phyloP scores from a whole-genome alignment of 1,140 invertebrate genomes.

The Nymphalis io region DNA sequence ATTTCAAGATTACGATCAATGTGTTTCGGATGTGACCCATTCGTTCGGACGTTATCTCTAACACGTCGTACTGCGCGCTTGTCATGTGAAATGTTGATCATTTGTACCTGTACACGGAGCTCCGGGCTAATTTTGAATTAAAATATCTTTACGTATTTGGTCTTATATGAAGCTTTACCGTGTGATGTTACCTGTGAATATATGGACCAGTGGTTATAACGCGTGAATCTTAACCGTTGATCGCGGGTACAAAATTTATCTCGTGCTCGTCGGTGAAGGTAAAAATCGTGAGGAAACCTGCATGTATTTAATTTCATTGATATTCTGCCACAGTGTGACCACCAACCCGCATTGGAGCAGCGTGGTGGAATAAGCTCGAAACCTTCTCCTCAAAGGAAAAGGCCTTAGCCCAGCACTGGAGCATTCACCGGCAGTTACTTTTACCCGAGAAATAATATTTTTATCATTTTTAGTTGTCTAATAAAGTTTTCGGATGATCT shows the following conservation, averaged over 20 bases:
- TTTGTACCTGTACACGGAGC: conserved; percentile 26
- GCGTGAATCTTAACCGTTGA: not conserved
- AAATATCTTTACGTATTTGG: conserved; percentile 18
- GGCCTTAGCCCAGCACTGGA: no score
- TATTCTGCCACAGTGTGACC: no score
- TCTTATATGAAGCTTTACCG: not conserved
- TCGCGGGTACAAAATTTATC: no score
- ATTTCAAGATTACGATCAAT: conserved; percentile 47
- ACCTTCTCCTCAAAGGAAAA: no score
- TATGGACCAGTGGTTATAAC: not conserved
- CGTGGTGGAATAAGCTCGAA: no score
- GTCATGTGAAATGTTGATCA: conserved; percentile 44
- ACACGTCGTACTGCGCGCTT: conserved; percentile 46
- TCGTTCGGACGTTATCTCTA: conserved; percentile 65
- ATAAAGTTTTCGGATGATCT: no score
- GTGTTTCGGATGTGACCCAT: conserved; percentile 60
- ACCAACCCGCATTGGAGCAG: no score
- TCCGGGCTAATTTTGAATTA: conserved; percentile 33
- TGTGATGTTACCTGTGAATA: not conserved
- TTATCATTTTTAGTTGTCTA: no score
- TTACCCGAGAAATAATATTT: not conserved
- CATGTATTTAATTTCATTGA: no score
- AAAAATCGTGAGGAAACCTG: no score
- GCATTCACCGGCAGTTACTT: no score
- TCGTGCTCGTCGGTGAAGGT: no score